Conservation (phyloP, 2,888 invertebrate species). For the Drosophila cracens region DNA sequence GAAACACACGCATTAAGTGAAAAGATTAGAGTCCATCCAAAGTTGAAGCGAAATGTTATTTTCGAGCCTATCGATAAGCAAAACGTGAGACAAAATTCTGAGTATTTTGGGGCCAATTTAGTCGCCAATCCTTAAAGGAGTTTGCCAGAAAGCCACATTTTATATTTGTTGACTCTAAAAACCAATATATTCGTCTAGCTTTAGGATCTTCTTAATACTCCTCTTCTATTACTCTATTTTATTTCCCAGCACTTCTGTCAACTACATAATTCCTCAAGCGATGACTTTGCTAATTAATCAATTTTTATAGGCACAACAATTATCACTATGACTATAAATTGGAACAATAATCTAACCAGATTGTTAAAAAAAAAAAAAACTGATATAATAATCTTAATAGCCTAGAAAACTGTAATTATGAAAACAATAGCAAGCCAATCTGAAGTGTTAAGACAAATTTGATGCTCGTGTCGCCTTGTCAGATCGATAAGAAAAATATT, state of each 20-base stretch:
- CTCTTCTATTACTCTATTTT: background rate
- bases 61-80: slow-evolving; percentile 26
- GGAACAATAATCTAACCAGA: background rate
- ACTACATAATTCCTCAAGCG: too few species aligned
- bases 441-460: background rate
- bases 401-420: background rate
- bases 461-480: background rate
- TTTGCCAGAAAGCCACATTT: background rate
- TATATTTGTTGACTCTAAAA: background rate
- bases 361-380: background rate
- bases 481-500: background rate
- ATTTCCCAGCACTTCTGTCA: background rate
- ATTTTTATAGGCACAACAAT: background rate
- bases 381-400: background rate
- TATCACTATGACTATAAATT: background rate
- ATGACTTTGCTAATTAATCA: background rate
- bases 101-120: background rate
- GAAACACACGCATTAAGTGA: slow-evolving; percentile 8
- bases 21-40: slow-evolving; percentile 33
- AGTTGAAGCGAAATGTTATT: slow-evolving; percentile 5
- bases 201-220: too few species aligned
- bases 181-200: background rate
- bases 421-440: background rate
- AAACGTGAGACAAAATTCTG: background rate
- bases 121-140: background rate